Conservation (phyloP, 2,888 invertebrate genomes). For the Aporophyla lueneburgensis region DNA sequence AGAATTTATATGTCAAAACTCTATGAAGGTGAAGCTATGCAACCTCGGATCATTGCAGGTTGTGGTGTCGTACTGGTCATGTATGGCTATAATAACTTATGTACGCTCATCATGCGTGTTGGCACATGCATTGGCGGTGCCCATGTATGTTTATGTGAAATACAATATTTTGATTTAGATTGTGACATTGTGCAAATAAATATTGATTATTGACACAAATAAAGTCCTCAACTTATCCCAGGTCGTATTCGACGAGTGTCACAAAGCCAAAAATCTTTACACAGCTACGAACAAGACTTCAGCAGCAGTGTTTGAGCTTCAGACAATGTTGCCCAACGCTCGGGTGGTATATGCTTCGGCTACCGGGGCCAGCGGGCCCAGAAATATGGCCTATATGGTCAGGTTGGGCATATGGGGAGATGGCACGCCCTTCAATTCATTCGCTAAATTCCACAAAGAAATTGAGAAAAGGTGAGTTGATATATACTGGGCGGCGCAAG, state of each 20-base stretch:
- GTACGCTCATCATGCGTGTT: too few relatives aligned
- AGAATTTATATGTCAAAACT: too few relatives aligned
- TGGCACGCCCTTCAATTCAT: constrained; percentile 98
- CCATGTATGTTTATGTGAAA: too few relatives aligned
- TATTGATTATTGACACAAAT: too few relatives aligned
- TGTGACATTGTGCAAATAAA: too few relatives aligned
- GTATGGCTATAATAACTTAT: not conserved
- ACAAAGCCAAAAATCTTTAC: constrained; percentile 99
- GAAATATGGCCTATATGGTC: constrained; percentile 99
- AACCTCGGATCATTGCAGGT: too few relatives aligned
- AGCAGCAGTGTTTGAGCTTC: constrained; percentile 92
- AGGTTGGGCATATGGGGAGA: constrained; percentile 99
- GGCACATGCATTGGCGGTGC: too few relatives aligned
- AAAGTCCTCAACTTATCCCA: constrained; percentile 78
- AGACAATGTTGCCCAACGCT: constrained; percentile 97
- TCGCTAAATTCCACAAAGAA: constrained; percentile 98
- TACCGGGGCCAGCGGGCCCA: constrained; percentile 99
- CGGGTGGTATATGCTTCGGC: constrained; percentile 98
- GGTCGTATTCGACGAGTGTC: constrained; percentile 99
- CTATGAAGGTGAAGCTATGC: too few relatives aligned
- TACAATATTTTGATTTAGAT: too few relatives aligned
- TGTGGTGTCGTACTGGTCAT: not conserved
- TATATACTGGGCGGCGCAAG: not conserved
- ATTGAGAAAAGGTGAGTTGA: constrained; percentile 96
- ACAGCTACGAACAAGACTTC: constrained; percentile 92